These are phyloP conservation scores for Vireo altiloquus DNA, from an alignment of 2,113 vertebrate species.

Conservation along the genomic window DNA sequence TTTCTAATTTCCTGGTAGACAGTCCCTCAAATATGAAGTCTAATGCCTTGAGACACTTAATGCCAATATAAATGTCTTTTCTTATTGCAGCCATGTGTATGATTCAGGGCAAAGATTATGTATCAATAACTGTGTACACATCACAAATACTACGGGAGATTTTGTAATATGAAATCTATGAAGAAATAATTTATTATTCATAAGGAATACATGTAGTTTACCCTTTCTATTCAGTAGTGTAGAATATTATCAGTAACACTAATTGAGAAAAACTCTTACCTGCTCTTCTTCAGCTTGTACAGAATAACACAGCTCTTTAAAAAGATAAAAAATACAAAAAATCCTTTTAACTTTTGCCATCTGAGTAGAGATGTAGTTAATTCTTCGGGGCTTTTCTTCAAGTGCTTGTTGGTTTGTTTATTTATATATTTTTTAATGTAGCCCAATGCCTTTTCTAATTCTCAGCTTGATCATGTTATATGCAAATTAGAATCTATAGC, in stretches of 20 bases:
- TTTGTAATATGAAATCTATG: background rate
- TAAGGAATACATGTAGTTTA: background rate
- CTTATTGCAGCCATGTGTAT: background rate
- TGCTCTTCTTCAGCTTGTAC: background rate
- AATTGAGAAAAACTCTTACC: background rate
- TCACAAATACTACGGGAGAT: background rate
- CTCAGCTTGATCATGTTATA: background rate
- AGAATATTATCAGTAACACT: background rate
- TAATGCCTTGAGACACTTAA: background rate
- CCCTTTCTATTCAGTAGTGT: background rate
- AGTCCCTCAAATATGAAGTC: background rate
- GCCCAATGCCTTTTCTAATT: background rate
- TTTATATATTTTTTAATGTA: background rate
- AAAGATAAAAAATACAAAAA: background rate
- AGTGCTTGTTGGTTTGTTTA: background rate
- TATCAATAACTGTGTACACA: background rate
- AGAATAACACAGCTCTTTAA: background rate
- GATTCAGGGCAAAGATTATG: background rate
- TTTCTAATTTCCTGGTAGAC: background rate
- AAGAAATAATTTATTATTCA: background rate
- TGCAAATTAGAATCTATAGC: background rate
- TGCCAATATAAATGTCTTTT: background rate
- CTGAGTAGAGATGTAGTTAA: background rate
- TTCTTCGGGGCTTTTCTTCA: background rate
- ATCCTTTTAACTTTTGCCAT: background rate